A percentile compares a stretch with the other conserved stretches of the same genome.
These are phyloP conservation scores for Peromyscus aztecus DNA, from an alignment of 2,797 vertebrate genomes.

Conservation along the genomic window DNA sequence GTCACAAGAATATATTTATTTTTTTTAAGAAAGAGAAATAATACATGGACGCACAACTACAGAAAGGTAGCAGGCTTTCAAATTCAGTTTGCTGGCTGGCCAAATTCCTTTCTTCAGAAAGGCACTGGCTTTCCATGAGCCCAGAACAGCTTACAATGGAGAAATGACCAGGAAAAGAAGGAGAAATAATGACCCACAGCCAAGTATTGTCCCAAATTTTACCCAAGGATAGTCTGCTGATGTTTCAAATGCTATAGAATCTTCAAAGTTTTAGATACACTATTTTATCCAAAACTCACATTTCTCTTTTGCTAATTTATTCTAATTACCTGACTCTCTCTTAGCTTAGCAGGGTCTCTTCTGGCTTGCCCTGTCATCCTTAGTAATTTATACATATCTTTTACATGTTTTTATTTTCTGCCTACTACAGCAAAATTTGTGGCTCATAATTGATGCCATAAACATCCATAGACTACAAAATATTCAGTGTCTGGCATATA, in stretches of 20 bases:
- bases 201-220: background rate
- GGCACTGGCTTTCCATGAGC: background rate
- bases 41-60: background rate
- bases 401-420: constrained; percentile 20
- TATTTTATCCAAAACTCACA: background rate
- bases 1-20: background rate
- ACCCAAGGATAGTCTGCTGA: background rate
- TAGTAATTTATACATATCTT: background rate
- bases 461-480: constrained; percentile 54
- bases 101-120: background rate
- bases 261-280: background rate
- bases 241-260: background rate
- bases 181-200: background rate
- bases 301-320: background rate
- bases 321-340: background rate
- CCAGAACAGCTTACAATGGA: background rate
- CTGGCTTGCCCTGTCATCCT: background rate
- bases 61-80: background rate
- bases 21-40: background rate
- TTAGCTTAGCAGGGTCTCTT: background rate
- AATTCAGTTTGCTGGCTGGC: background rate
- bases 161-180: background rate
- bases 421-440: background rate
- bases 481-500: background rate
- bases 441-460: background rate